Evolutionary conservation across 2,113 vertebrate genomes (phyloP).

Genomic region (Oncorhynchus mykiss): DNA sequence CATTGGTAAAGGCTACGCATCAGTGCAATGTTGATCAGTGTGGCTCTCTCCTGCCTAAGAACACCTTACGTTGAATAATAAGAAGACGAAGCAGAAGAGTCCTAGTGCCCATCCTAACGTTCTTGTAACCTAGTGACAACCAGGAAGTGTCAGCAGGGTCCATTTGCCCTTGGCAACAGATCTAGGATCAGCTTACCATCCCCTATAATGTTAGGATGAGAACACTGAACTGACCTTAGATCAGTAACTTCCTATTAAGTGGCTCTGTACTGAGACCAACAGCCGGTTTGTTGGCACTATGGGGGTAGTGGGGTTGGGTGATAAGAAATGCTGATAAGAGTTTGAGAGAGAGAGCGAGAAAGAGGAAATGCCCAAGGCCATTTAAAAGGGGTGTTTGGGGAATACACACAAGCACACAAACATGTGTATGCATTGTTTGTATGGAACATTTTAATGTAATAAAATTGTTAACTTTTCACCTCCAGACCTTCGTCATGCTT

Average conservation of each 20-base stretch:
- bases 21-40: not conserved
- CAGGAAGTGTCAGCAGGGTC: not conserved
- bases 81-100: not conserved
- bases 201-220: too few species aligned
- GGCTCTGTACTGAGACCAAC: slow-evolving; percentile 8
- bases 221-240: too few species aligned
- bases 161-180: too few species aligned
- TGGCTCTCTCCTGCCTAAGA: not conserved
- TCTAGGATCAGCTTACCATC: too few species aligned
- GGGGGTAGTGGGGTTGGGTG: not conserved
- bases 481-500: slow-evolving; percentile 32
- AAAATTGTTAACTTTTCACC: slow-evolving; percentile 79
- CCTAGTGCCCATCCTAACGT: not conserved
- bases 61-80: not conserved
- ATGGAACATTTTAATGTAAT: slow-evolving; percentile 87
- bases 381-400: slow-evolving; percentile 15
- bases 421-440: slow-evolving; percentile 98
- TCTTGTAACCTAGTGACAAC: not conserved
- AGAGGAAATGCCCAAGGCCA: slow-evolving; percentile 40
- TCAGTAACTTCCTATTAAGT: too few species aligned
- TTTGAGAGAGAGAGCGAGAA: slow-evolving; percentile 29
- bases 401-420: slow-evolving; percentile 10
- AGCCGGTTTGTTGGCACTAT: slow-evolving; percentile 41
- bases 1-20: not conserved
- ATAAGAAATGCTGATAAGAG: slow-evolving; percentile 41